Percentiles rank a stretch among this genome's conserved stretches.
Evolutionary conservation across 1,140 invertebrate species (phyloP).

Genomic region (Hydropsyche tenuis): DNA sequence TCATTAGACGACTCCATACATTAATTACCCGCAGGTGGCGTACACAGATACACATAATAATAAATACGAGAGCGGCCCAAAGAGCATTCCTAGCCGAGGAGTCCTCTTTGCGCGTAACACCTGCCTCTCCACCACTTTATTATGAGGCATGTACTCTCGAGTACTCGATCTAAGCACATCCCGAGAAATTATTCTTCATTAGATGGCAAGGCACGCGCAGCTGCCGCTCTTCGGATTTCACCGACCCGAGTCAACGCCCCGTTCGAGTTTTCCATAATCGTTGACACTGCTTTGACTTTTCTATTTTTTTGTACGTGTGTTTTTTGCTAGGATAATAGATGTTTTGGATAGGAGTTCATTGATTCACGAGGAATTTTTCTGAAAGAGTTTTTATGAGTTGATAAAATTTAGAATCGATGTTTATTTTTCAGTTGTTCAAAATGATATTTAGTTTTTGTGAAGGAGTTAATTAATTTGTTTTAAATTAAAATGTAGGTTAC

Average conservation of each 20-base stretch:
- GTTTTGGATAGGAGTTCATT: too few species aligned
- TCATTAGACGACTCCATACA: conserved; percentile 1
- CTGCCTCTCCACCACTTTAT: conserved; percentile 25
- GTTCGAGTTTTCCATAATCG: background rate
- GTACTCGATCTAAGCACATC: conserved; percentile 37
- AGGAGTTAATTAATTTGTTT: too few species aligned
- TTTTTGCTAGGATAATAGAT: background rate
- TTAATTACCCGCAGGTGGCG: conserved; percentile 19
- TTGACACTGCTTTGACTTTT: background rate
- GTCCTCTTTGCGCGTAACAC: background rate
- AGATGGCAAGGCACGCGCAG: conserved; percentile 21
- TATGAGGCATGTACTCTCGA: too few species aligned
- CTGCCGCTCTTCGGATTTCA: conserved; percentile 14
- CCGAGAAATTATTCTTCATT: conserved; percentile 36
- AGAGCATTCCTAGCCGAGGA: conserved; percentile 11
- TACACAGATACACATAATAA: too few species aligned
- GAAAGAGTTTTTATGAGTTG: too few species aligned
- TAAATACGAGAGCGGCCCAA: background rate
- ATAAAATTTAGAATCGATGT: too few species aligned
- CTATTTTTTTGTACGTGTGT: background rate
- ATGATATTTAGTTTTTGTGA: too few species aligned
- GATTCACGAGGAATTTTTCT: too few species aligned
- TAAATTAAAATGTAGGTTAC: too few species aligned
- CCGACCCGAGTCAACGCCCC: background rate
- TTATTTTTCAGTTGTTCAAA: too few species aligned